Evolutionary conservation across 2,888 invertebrate species (phyloP).

Genomic region (Altica lythri): DNA sequence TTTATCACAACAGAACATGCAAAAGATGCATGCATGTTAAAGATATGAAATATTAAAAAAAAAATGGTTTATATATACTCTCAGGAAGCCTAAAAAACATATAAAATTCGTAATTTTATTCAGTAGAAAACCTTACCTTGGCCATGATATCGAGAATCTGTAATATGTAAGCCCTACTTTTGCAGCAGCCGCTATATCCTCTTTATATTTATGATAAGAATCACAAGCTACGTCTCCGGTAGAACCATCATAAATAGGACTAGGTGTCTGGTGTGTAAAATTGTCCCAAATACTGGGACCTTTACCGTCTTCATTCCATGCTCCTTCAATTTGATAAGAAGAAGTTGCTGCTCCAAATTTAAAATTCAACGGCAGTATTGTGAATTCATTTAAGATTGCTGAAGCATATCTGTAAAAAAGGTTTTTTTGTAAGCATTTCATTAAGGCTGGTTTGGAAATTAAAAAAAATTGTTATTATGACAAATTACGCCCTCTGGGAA

Average conservation of each 20-base stretch:
- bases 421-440: too few relatives aligned
- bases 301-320: conserved; percentile 59
- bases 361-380: conserved; percentile 46
- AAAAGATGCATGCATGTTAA: too few relatives aligned
- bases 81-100: too few relatives aligned
- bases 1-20: too few relatives aligned
- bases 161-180: conserved; percentile 64
- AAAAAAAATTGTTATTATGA: too few relatives aligned
- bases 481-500: too few relatives aligned
- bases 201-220: conserved; percentile 67
- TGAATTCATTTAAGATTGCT: too few relatives aligned
- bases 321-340: conserved; percentile 54
- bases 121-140: conserved; percentile 30
- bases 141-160: conserved; percentile 51
- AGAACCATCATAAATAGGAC: conserved; percentile 31
- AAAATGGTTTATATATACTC: too few relatives aligned
- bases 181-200: conserved; percentile 64
- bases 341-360: conserved; percentile 51
- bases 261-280: conserved; percentile 16
- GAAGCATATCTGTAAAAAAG: not conserved
- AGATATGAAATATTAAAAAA: too few relatives aligned
- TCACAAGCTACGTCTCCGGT: conserved; percentile 70
- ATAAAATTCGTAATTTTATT: too few relatives aligned
- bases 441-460: too few relatives aligned
- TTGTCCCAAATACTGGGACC: conserved; percentile 53